Base-by-base conservation (phyloP, 2,888 invertebrate genomes). In the Ochropleura plecta region DNA sequence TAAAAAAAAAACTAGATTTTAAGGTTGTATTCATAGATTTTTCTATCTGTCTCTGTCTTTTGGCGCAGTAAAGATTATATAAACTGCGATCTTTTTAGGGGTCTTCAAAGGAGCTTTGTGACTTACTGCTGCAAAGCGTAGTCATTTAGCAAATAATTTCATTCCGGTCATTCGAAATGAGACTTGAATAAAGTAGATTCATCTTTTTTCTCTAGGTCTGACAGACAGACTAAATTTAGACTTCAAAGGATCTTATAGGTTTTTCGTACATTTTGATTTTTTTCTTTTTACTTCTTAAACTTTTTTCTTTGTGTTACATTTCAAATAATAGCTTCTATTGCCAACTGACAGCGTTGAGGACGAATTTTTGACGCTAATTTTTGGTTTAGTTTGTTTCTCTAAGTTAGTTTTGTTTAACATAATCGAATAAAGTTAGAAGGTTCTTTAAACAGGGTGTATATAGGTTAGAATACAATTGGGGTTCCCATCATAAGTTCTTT, bases 151-250 rank as follows among this genome's bases (percentile, higher is more conserved):
- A 30, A 69, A 46, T 30, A 46, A 69, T 16, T 66, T 30, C 30
- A 59, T 40, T 40, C 20, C 16, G 0, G 6, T 66, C 10, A 14
- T n/a, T 2, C 16, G 48, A 5, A 66, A 46, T 16, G 16, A 40
- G 40, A 40, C 3, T 46, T 60, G 46, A 75, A 75, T 73, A 51
- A 51, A 51, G 76, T n/a, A 12, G 51, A 46, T n/a, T 51, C 0
- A 73, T 12, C 16, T 51, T 14, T 60, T 46, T 73, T 7, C n/a
- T n/a, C n/a, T n/a, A 44, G 12, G 12, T n/a, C 16, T 44, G 5
- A 16, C 42, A 51, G 49, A 18, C 42, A 51, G 6, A 6, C 44
- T n/a, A 46, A 75, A 75, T 73, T 51, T 30, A 74, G 9, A 74
- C 12, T 49, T 73, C 16, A 44, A 30, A 46, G 30, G 44, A 6